Percentiles rank a stretch among this genome's conserved stretches.
These are phyloP conservation scores for Papilio polyxenes DNA, from an alignment of 1,140 invertebrate genomes.

Conservation along the genomic window DNA sequence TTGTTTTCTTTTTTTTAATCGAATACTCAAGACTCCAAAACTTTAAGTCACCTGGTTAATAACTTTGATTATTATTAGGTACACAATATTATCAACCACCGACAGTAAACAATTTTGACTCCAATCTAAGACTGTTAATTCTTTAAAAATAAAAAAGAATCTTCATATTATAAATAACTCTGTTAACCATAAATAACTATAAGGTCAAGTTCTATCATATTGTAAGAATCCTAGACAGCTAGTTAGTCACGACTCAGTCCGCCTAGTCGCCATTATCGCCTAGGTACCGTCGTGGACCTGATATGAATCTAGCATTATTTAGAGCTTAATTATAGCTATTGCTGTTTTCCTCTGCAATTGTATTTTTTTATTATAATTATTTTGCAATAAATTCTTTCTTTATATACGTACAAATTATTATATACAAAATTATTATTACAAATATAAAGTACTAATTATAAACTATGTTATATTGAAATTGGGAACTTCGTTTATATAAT, in stretches of 20 bases:
- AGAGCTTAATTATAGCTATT: conserved; percentile 34
- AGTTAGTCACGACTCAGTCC: conserved; percentile 34
- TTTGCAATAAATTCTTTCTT: background rate
- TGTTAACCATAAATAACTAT: too few species aligned
- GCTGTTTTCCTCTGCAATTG: conserved; percentile 33
- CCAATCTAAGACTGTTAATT: background rate
- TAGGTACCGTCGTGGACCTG: conserved; percentile 19
- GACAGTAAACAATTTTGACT: background rate
- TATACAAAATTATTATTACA: too few species aligned
- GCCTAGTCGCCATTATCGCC: conserved; percentile 35
- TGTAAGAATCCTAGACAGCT: background rate
- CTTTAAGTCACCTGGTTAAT: too few species aligned
- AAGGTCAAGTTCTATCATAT: background rate
- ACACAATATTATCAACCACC: too few species aligned
- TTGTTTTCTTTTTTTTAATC: background rate
- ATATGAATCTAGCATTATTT: conserved; percentile 41
- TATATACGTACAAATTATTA: background rate
- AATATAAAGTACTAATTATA: too few species aligned
- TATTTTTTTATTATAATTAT: background rate
- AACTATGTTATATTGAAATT: too few species aligned
- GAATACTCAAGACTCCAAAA: too few species aligned
- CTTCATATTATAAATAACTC: background rate
- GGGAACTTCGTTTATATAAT: too few species aligned
- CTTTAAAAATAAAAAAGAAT: too few species aligned
- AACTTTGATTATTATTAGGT: too few species aligned